Conservation (phyloP, 2,888 invertebrate species). For the Sympetrum striolatum region DNA sequence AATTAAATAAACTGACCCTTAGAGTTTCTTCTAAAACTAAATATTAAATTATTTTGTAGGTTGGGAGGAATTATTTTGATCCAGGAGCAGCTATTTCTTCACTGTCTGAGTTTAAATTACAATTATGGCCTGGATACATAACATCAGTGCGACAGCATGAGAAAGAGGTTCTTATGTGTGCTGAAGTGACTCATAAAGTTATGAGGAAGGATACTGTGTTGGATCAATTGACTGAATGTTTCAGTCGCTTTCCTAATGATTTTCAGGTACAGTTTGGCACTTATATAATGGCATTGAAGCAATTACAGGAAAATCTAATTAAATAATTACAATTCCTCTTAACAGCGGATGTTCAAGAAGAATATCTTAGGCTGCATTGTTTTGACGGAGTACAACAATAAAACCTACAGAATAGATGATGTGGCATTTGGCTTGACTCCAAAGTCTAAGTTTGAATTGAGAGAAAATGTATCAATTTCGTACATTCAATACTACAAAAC, state of each 20-base stretch:
- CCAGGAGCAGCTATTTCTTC: constrained; percentile 34
- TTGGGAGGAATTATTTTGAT: constrained; percentile 55
- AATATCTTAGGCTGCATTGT: constrained; percentile 45
- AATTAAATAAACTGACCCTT: not conserved
- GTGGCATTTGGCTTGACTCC: constrained; percentile 45
- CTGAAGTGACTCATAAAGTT: constrained; percentile 57
- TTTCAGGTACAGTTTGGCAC: constrained; percentile 6
- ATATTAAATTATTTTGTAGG: not conserved
- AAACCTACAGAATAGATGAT: constrained; percentile 46
- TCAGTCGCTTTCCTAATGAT: not conserved
- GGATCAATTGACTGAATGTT: constrained; percentile 46
- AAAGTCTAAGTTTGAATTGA: constrained; percentile 13
- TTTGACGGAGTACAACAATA: constrained; percentile 46
- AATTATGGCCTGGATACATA: constrained; percentile 57
- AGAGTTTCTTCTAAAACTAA: not conserved
- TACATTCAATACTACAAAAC: constrained; percentile 59
- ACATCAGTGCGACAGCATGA: constrained; percentile 57
- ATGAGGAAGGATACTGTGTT: constrained; percentile 55
- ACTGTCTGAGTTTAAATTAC: constrained; percentile 50
- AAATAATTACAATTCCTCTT: not conserved
- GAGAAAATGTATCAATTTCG: constrained; percentile 52
- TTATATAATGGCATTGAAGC: not conserved
- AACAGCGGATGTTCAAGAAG: constrained; percentile 23
- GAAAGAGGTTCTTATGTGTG: constrained; percentile 54
- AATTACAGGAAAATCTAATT: not conserved